A percentile compares a stretch with the other conserved stretches of the same genome.
phyloP scores from a whole-genome alignment of 2,888 invertebrate species.

The Microctonus aethiopoides region DNA sequence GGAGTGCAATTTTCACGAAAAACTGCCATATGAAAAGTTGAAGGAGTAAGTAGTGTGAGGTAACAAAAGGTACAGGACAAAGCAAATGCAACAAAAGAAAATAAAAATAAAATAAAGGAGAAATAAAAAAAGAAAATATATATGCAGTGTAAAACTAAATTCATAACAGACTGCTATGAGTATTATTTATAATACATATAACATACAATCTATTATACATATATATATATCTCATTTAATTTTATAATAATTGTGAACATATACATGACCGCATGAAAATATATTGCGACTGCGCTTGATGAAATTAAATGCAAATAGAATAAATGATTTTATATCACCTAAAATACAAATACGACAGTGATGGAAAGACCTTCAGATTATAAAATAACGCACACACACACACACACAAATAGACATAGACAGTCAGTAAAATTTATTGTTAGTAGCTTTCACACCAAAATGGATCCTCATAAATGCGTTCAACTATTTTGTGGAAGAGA shows the following conservation, averaged over 20 bases:
- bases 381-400: background rate
- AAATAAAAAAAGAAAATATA: background rate
- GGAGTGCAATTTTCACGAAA: conserved; percentile 56
- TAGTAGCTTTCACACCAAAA: background rate
- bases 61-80: background rate
- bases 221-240: no score
- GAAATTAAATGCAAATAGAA: background rate
- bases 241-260: no score
- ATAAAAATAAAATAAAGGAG: background rate
- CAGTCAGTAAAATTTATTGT: conserved; percentile 7
- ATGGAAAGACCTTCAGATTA: background rate
- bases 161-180: background rate
- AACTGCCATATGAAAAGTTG: conserved; percentile 48
- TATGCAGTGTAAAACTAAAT: conserved; percentile 12
- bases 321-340: conserved; percentile 1
- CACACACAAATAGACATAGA: no score
- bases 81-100: conserved; percentile 9
- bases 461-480: background rate
- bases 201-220: no score
- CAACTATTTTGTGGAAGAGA: background rate
- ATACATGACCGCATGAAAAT: no score
- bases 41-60: conserved; percentile 26
- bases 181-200: no score
- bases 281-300: no score
- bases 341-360: background rate